Evolutionary conservation across 2,797 vertebrate species (phyloP).

Genomic region (Pyrrhura leucotis): DNA sequence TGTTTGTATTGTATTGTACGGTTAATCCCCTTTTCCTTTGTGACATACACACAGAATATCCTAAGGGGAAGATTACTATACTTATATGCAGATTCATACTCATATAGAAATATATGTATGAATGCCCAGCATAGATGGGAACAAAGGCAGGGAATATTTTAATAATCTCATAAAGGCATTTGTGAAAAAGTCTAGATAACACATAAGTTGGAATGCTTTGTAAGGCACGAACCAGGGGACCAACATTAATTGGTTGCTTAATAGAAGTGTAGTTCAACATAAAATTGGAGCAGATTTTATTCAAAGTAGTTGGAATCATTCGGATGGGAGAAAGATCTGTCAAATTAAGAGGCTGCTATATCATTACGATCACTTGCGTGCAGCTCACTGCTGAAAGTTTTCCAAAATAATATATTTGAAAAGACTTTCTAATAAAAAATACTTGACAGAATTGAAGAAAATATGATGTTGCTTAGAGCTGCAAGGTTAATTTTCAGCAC

Average conservation of each 20-base stretch:
- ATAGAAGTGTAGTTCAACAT: neutral
- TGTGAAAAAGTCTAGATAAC: constrained; percentile 18
- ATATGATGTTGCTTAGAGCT: neutral
- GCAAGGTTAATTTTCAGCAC: neutral
- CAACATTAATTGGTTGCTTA: neutral
- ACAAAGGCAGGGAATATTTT: neutral
- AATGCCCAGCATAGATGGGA: neutral
- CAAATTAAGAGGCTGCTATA: neutral
- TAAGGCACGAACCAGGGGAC: neutral
- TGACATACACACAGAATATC: neutral
- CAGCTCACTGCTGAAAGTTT: neutral
- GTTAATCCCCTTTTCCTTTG: constrained; percentile 17
- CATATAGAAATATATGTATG: neutral
- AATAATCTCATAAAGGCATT: neutral
- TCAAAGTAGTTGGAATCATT: neutral
- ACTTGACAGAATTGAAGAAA: neutral
- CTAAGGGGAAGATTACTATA: neutral
- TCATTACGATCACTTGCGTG: neutral
- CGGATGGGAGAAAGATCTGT: neutral
- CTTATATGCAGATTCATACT: neutral
- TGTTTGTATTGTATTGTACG: neutral
- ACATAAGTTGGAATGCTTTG: neutral
- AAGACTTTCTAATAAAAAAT: neutral
- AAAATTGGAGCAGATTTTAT: constrained; percentile 6
- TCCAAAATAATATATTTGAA: neutral